Evolutionary conservation across 2,888 invertebrate species (phyloP).

Genomic region (Polymixis flavicincta): DNA sequence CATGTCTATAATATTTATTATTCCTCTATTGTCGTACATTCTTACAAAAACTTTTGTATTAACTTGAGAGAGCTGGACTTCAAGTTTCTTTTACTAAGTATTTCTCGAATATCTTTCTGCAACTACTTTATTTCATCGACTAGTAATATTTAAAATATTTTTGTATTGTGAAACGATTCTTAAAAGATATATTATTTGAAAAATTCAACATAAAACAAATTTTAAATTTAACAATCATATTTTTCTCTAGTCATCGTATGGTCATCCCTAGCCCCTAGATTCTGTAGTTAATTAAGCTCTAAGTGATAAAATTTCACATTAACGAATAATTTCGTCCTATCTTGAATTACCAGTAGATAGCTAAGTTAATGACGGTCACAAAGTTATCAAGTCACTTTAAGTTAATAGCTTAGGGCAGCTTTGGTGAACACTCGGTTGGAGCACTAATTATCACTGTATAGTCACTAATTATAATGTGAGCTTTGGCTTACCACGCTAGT

Average conservation of each 20-base stretch:
- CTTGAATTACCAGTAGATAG: conserved; percentile 32
- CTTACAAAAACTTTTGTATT: conserved; percentile 24
- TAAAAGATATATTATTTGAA: not conserved
- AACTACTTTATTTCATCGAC: not conserved
- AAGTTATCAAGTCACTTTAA: conserved; percentile 31
- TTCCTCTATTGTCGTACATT: conserved; percentile 23
- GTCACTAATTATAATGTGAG: conserved; percentile 32
- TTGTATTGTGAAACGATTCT: not conserved
- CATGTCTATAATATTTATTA: conserved; percentile 14
- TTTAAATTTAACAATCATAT: not conserved
- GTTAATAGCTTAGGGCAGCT: conserved; percentile 44
- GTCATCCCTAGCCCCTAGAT: not conserved
- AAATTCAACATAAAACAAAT: not conserved
- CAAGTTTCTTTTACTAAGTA: not conserved
- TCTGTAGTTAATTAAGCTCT: not conserved
- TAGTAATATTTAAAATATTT: not conserved
- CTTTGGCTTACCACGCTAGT: conserved; percentile 37
- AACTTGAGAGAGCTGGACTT: not conserved
- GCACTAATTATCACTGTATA: conserved; percentile 53
- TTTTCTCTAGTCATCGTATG: conserved; percentile 28
- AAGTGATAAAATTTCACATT: conserved; percentile 24
- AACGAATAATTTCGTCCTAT: conserved; percentile 29
- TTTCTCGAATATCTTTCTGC: not conserved
- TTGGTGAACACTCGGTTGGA: conserved; percentile 66
- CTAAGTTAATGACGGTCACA: conserved; percentile 39